Base-by-base conservation (phyloP, 2,888 invertebrate species). In the Candidula unifasciata region DNA sequence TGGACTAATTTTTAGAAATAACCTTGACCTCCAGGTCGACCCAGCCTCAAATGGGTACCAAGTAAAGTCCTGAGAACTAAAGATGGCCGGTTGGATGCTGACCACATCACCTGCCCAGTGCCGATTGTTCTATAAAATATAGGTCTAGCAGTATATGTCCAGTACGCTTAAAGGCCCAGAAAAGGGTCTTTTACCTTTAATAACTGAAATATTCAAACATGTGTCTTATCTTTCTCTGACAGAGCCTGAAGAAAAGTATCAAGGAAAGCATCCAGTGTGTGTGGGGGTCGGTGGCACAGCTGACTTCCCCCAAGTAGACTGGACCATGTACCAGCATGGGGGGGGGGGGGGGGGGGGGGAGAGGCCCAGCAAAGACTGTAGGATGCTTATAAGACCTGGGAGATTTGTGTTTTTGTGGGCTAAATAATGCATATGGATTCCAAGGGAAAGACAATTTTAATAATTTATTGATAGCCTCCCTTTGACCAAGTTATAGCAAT, bases 221-320 rank as follows among this genome's bases (percentile, higher is more conserved):
- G 44, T 44, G 6, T 44, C 8, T 10, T 68, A 33, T 24, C 52
- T 57, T 16, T 37, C 68, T 37, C n/a, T 86, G 86, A 57, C 89
- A 91, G 91, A 88, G 89, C 30, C 85, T 91, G 69, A 90, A 91
- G 73, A 89, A 87, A 85, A 91, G 91, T 86, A 89, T 92, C 85
- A 90, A 90, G 83, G 89, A 90, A 73, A 88, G 91, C 80, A 89
- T 91, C 60, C 89, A 90, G 87, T 89, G 88, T 66, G 89, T 91
- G 80, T 88, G 91, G 80, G 90, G 89, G 24, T 89, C 88, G 16
- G 88, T 90, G 60, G 85, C 88, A 24, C 86, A 88, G 77, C 87
- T 88, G 60, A 80, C 86, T 35, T 88, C 88, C 16, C 88, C 88
- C n/a, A 88, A 88, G 60, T 88, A 86, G 76, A 30, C 24, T 24